Base-by-base conservation (phyloP, 2,797 vertebrate genomes). In the Propithecus perrieri region DNA sequence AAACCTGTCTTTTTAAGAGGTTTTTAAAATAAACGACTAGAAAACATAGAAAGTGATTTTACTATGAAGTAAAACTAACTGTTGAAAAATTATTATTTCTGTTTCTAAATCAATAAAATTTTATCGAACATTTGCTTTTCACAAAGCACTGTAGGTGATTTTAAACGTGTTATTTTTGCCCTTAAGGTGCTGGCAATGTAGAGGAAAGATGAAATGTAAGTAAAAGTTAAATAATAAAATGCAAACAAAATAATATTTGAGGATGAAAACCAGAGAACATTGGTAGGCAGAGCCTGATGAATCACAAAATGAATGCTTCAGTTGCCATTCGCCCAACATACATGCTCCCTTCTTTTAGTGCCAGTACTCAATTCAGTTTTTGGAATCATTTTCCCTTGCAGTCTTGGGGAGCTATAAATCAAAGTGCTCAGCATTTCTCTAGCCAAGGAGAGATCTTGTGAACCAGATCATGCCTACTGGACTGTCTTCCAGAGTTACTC, bases 1-100 rank as follows among this genome's bases (percentile, higher is more conserved):
- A 94, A 94, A 81, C 38, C 17, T 74, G 14, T 33, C 13, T 83
- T 96, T 96, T 96, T 18, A 92, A 88, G 50, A 85, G 61, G n/a
- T 76, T 95, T 90, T 35, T 35, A 72, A 71, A 87, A 46, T 67
- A 67, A 79, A 57, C 65, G 48, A 46, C n/a, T 61, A 46, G 28
- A 92, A 97, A 92, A 57, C 30, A 28, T 71, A 81, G n/a, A 48
- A 83, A 78, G n/a, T 63, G 71, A 55, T 74, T 91, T 91, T 61
- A 86, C 4, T 65, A 20, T 46, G 30, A 61, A 80, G 17, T 86
- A 41, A 86, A 94, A 50, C 26, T 91, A 74, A 33, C 5, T 30
- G 78, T 81, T 83, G 41, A 91, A 75, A 89, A 83, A 33, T 57
- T 46, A 30, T 35, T 71, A 50, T 46, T 67, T 85, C 57, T 84